Base-by-base conservation (phyloP, 2,888 invertebrate genomes). In the Aphidius colemani region DNA sequence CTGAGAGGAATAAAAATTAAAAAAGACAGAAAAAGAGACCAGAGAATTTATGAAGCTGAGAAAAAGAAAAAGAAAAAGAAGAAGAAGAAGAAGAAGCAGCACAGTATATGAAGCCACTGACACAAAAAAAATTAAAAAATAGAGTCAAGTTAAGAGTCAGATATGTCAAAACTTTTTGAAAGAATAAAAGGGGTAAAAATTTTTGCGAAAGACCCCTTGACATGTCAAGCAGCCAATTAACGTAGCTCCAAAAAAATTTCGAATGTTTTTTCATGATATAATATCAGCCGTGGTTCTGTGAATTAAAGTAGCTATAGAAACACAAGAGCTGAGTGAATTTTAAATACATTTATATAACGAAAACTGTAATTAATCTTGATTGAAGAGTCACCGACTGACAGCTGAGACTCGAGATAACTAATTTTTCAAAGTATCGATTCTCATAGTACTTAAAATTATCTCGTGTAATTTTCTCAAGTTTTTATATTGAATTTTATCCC, bases 241-340 rank as follows among this genome's bases (percentile, higher is more conserved):
- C 56, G 56, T 56, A 56, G 46, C 45, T 56, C 44, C 48, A 13
- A 45, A 45, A 30, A 56, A 56, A 56, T 57, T 57, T 30, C 39
- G 7, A 57, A 51, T 44, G 59, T 59, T 48, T 44, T 40, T 46
- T 18, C 39, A n/a, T 61, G 60, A 53, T 64, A 66, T 48, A 64
- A 67, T 64, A 66, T 62, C 40, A 64, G 58, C 66, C 51, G 61
- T n/a, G 66, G 64, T 63, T 67, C 64, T 64, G 62, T 67, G 64
- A 66, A 56, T 49, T 30, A 39, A 13, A 39, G 18, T 46, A 63
- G 59, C 45, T 61, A n/a, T n/a, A 55, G 58, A 48, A 55, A 64
- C 49, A 48, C 43, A 18, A 11, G 10, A 9, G 39, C 30, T 11
- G 53, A 63, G 63, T 53, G 55, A 53, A 61, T 64, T 49, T 48